These are phyloP conservation scores for Polia nebulosa DNA, from an alignment of 2,888 invertebrate genomes.

Conservation along the genomic window DNA sequence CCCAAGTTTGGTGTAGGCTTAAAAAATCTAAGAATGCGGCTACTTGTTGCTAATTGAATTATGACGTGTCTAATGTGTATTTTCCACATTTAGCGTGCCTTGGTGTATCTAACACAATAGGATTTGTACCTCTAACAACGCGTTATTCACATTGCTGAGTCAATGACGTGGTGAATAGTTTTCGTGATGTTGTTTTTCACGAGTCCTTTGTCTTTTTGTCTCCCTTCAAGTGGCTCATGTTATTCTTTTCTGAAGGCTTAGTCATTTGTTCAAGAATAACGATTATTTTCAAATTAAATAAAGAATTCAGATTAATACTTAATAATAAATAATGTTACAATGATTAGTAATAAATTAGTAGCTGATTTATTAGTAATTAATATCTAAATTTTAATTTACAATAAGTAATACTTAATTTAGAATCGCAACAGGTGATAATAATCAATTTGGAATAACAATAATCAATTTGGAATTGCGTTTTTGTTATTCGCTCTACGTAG, in stretches of 20 bases:
- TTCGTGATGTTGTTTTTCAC: slow-evolving; percentile 30
- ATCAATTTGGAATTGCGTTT: slow-evolving; percentile 1
- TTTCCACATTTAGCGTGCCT: slow-evolving; percentile 44
- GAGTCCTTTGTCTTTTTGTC: slow-evolving; percentile 10
- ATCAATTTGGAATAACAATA: neutral
- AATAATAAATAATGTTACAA: no score
- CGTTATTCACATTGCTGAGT: slow-evolving; percentile 37
- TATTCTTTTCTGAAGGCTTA: slow-evolving; percentile 6
- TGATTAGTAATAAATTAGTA: no score
- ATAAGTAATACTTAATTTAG: neutral
- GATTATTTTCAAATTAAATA: neutral
- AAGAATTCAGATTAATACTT: no score
- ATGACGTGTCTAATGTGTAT: slow-evolving; percentile 46
- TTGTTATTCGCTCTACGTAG: neutral
- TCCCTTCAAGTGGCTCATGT: neutral
- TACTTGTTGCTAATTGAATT: slow-evolving; percentile 53
- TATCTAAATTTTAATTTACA: neutral
- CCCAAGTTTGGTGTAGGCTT: slow-evolving; percentile 16
- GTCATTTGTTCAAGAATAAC: neutral
- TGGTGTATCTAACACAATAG: slow-evolving; percentile 41
- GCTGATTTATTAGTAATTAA: no score
- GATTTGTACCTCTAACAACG: no score
- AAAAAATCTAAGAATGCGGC: slow-evolving; percentile 13
- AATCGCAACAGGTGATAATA: neutral
- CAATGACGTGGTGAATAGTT: slow-evolving; percentile 43